Percentiles rank a stretch among this genome's conserved stretches.
phyloP scores from a whole-genome alignment of 2,113 vertebrate genomes.

The Canis aureus region DNA sequence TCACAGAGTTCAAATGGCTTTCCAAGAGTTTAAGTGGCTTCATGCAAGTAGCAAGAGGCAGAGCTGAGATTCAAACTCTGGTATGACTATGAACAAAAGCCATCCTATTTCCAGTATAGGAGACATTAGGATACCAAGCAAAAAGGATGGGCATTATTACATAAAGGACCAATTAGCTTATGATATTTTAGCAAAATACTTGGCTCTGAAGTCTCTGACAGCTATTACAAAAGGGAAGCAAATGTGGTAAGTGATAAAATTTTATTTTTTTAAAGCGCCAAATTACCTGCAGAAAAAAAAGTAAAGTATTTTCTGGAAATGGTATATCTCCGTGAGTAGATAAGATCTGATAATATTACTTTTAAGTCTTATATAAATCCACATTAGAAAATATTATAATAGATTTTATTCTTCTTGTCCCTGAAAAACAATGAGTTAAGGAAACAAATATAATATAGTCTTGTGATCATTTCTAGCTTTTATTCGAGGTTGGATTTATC shows the following conservation, averaged over 20 bases:
- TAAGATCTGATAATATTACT: not conserved
- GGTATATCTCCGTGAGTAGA: not conserved
- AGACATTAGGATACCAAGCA: not conserved
- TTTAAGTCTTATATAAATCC: no score
- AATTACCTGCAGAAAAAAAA: not conserved
- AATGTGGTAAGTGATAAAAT: not conserved
- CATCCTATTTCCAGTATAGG: not conserved
- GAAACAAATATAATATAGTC: not conserved
- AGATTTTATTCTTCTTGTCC: not conserved
- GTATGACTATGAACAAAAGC: not conserved
- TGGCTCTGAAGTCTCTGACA: not conserved
- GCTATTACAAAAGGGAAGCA: not conserved
- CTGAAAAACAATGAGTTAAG: not conserved
- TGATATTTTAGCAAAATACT: not conserved
- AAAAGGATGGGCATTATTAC: not conserved
- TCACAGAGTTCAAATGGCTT: not conserved
- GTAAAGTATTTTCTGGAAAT: not conserved
- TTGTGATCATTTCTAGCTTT: constrained; percentile 1
- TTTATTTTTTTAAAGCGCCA: not conserved
- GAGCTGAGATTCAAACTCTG: not conserved
- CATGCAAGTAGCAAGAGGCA: not conserved
- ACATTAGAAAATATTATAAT: no score
- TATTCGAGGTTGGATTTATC: not conserved
- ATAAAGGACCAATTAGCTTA: not conserved
- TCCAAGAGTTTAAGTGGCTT: not conserved